Evolutionary conservation across 1,140 invertebrate species (phyloP).

Genomic region (Heliconius nattereri): DNA sequence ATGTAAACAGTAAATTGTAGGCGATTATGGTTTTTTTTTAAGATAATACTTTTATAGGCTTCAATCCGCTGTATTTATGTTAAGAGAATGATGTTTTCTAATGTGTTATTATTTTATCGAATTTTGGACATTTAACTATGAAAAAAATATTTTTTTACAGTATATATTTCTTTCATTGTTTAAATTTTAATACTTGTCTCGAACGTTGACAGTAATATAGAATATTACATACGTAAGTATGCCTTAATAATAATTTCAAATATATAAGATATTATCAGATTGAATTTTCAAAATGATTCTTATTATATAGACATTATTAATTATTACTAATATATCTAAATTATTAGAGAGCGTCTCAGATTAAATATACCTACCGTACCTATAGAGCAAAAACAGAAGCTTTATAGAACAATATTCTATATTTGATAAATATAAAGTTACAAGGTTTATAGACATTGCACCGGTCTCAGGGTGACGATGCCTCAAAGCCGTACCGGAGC

Average conservation of each 20-base stretch:
- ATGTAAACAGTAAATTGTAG: slow-evolving; percentile 27
- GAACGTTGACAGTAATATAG: too few relatives aligned
- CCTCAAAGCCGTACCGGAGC: slow-evolving; percentile 38
- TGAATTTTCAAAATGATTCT: too few relatives aligned
- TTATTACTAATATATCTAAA: too few relatives aligned
- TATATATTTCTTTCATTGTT: background rate
- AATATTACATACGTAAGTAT: too few relatives aligned
- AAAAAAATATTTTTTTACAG: background rate
- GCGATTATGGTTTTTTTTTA: slow-evolving; percentile 23
- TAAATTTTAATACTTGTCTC: background rate
- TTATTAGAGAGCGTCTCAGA: too few relatives aligned
- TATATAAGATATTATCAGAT: too few relatives aligned
- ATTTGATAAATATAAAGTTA: slow-evolving; percentile 20
- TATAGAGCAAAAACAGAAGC: slow-evolving; percentile 8
- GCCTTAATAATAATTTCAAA: too few relatives aligned
- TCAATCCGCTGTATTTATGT: background rate
- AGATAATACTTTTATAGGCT: slow-evolving; percentile 12
- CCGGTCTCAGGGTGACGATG: slow-evolving; percentile 47
- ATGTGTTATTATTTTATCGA: slow-evolving; percentile 17
- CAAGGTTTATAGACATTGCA: slow-evolving; percentile 12
- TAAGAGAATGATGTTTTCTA: background rate
- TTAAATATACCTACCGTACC: too few relatives aligned
- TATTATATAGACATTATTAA: too few relatives aligned
- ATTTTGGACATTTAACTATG: background rate
- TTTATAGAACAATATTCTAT: slow-evolving; percentile 38